Evolutionary conservation across 1,140 invertebrate genomes (phyloP), one percentile per base, ranked within the genome.

Genomic region (Zeugodacus cucurbitae): DNA sequence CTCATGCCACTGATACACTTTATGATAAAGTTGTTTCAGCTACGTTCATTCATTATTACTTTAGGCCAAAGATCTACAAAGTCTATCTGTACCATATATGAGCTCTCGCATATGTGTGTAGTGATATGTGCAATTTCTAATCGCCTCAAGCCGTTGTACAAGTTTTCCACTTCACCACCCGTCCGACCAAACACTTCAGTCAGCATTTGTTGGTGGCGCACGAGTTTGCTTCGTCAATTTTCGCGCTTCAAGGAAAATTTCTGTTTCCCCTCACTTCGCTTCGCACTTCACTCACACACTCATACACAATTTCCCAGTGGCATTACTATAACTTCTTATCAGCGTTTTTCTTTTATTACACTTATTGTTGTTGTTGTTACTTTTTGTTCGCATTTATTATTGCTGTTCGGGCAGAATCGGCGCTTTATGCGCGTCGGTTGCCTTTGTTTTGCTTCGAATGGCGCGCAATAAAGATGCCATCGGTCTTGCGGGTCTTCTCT

Each of bases 331-430:
- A 87, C 44, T 89, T 89, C 91, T 92, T 92, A 92, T 92, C 91
- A 92, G 89, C 91, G 90, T 90, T 91, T 92, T 90, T 91, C 87
- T 90, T 90, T 90, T 91, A 89, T 89, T 89, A 88, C 86, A 88
- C 86, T 88, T 89, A 44, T 87, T 89, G 59, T 88, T n/a, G n/a
- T n/a, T n/a, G n/a, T 59, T 89, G 57, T 85, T 86, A 44, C 44
- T 59, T 78, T 82, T 67, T 88, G 29, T 88, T 57, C 64, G 29
- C 41, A 67, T 87, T 87, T 34, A 34, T 59, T 86, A 26, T 37
- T 74, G 87, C 41, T 54, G 74, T 48, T 82, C 41, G 74, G 41
- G 44, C 22, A 78, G n/a, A 57, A 70, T 74, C 11, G 7, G n/a
- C 41, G 82, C 59, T 74, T 70, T 88, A 41, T 87, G 57, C 48